A percentile compares a stretch with the other conserved stretches of the same genome.
These are phyloP conservation scores for Idaea biselata DNA, from an alignment of 2,888 invertebrate species.

Conservation along the genomic window DNA sequence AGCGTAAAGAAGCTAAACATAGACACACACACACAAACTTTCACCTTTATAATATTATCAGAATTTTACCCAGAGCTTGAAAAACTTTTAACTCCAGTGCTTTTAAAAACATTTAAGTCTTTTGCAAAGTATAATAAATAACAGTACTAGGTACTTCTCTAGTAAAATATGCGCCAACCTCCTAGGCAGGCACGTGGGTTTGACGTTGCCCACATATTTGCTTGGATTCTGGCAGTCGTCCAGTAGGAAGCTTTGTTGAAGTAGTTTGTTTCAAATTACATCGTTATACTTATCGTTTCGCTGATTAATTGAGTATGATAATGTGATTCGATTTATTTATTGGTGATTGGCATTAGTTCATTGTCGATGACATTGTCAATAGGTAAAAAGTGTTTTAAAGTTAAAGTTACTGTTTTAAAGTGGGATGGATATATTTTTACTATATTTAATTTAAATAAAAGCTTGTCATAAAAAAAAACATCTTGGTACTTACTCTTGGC, in stretches of 20 bases:
- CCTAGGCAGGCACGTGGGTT: constrained; percentile 9
- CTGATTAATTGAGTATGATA: not conserved
- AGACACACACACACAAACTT: too few species aligned
- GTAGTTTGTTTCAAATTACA: not conserved
- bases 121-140: not conserved
- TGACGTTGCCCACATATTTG: constrained; percentile 33
- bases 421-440: too few species aligned
- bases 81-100: not conserved
- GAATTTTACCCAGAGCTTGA: not conserved
- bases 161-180: constrained; percentile 13
- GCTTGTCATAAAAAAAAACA: too few species aligned
- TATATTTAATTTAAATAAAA: too few species aligned
- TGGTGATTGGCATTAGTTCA: not conserved
- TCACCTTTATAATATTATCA: not conserved
- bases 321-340: not conserved
- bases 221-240: constrained; percentile 40
- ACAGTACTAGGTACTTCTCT: constrained; percentile 6
- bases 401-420: too few species aligned
- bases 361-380: not conserved
- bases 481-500: too few species aligned
- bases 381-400: too few species aligned
- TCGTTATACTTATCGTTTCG: not conserved
- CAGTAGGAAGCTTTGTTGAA: constrained; percentile 43
- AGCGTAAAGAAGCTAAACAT: too few species aligned
- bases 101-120: constrained; percentile 6